These are phyloP conservation scores for Epizoanthus scotinus DNA, from an alignment of 92 coral and sea anemone genomes.

Conservation along the genomic window DNA sequence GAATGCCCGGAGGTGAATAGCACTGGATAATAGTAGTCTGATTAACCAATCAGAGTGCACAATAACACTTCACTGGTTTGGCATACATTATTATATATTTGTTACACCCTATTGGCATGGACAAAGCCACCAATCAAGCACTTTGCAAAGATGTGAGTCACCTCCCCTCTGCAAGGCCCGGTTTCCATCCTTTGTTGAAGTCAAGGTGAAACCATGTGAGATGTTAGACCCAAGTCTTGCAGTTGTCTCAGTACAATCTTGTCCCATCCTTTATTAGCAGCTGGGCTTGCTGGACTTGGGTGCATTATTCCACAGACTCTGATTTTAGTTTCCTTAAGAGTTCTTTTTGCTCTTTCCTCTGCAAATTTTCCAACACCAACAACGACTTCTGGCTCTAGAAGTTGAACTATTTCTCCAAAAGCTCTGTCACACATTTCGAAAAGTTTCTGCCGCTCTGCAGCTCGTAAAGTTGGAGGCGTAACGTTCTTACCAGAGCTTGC, in stretches of 20 bases:
- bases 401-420: constrained; percentile 52
- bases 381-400: constrained; percentile 56
- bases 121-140: no score
- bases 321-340: constrained; percentile 47
- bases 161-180: no score
- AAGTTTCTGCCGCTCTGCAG: constrained; percentile 56
- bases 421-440: constrained; percentile 63
- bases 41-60: no score
- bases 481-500: constrained; percentile 72
- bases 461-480: constrained; percentile 71
- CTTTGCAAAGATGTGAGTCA: background rate
- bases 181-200: background rate
- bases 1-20: no score
- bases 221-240: constrained; percentile 49
- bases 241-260: constrained; percentile 64
- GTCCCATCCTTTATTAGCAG: constrained; percentile 77
- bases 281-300: constrained; percentile 89
- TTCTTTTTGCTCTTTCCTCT: constrained; percentile 63
- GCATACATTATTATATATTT: no score
- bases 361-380: constrained; percentile 90
- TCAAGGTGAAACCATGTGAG: constrained; percentile 34
- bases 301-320: constrained; percentile 66
- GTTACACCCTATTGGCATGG: no score
- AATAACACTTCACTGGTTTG: no score
- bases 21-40: no score